phyloP scores from a whole-genome alignment of 2,113 vertebrate genomes.

The Xerus inauris region DNA sequence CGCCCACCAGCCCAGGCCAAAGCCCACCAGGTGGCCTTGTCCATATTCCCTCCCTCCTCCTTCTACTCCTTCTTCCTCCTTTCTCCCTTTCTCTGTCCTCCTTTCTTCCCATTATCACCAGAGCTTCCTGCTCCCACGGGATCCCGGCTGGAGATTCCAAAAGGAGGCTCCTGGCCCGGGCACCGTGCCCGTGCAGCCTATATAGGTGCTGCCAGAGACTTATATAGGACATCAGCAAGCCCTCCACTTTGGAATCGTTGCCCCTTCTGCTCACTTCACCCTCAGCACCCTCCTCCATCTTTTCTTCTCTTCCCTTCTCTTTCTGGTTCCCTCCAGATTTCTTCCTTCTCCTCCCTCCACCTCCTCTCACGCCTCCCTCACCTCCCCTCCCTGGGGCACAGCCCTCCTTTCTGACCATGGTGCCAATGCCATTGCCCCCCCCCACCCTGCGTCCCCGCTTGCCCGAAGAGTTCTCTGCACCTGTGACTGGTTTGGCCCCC shows the following conservation, averaged over 20 bases:
- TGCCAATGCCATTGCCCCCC: slow-evolving; percentile 15
- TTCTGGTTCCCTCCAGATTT: slow-evolving; percentile 43
- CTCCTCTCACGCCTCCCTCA: slow-evolving; percentile 81
- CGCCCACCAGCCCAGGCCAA: slow-evolving; percentile 76
- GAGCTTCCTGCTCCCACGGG: slow-evolving; percentile 87
- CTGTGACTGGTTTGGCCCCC: slow-evolving; percentile 84
- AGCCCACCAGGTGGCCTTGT: slow-evolving; percentile 86
- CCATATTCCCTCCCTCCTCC: slow-evolving; percentile 78
- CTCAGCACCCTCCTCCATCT: slow-evolving; percentile 74
- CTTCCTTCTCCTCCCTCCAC: slow-evolving; percentile 65
- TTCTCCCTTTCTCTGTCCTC: slow-evolving; percentile 82
- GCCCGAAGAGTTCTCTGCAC: slow-evolving; percentile 79
- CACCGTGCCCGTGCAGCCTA: slow-evolving; percentile 77
- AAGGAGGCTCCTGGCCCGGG: slow-evolving; percentile 81
- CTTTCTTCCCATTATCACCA: slow-evolving; percentile 80
- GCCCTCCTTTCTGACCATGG: slow-evolving; percentile 81
- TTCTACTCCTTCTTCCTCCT: slow-evolving; percentile 70
- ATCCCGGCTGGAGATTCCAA: slow-evolving; percentile 83
- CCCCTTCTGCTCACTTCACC: slow-evolving; percentile 78
- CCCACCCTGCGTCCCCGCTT: slow-evolving; percentile 77
- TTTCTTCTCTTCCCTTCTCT: slow-evolving; percentile 57
- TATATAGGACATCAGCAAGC: slow-evolving; percentile 83
- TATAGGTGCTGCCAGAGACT: slow-evolving; percentile 78
- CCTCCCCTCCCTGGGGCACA: slow-evolving; percentile 80
- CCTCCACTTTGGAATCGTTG: slow-evolving; percentile 85